A percentile compares a stretch with the other conserved stretches of the same genome.
Conservation (phyloP, 2,888 invertebrate genomes). For the Acronicta psi region DNA sequence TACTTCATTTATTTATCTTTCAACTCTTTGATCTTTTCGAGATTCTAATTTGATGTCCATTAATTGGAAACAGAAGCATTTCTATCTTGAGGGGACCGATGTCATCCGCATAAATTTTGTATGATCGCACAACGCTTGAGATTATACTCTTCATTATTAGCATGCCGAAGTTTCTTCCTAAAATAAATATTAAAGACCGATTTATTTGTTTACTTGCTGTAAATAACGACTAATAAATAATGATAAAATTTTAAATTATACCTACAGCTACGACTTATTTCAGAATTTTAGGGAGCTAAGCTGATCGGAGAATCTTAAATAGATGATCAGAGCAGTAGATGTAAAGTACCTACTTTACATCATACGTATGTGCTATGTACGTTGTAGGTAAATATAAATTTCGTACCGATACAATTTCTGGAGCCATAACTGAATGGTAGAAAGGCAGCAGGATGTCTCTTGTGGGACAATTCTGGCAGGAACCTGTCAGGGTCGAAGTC, state of each 20-base stretch:
- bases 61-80: constrained; percentile 77
- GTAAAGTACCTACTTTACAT: too few species aligned
- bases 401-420: constrained; percentile 83
- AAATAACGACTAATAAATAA: too few species aligned
- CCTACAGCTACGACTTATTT: too few species aligned
- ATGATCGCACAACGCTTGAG: constrained; percentile 73
- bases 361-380: too few species aligned
- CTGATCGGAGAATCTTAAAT: too few species aligned
- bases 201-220: too few species aligned
- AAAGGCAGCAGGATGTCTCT: constrained; percentile 82
- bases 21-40: constrained; percentile 57
- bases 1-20: too few species aligned
- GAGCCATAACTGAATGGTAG: constrained; percentile 85
- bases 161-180: constrained; percentile 84
- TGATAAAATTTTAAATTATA: too few species aligned
- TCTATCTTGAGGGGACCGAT: constrained; percentile 79
- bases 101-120: constrained; percentile 72
- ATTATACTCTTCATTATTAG: constrained; percentile 78
- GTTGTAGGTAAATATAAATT: too few species aligned
- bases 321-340: too few species aligned
- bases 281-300: too few species aligned
- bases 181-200: constrained; percentile 5
- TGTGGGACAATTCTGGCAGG: constrained; percentile 81
- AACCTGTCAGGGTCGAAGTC: constrained; percentile 90
- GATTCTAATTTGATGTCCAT: constrained; percentile 76